Evolutionary conservation across 2,888 invertebrate species (phyloP).

Genomic region (Tubulanus polymorphus): DNA sequence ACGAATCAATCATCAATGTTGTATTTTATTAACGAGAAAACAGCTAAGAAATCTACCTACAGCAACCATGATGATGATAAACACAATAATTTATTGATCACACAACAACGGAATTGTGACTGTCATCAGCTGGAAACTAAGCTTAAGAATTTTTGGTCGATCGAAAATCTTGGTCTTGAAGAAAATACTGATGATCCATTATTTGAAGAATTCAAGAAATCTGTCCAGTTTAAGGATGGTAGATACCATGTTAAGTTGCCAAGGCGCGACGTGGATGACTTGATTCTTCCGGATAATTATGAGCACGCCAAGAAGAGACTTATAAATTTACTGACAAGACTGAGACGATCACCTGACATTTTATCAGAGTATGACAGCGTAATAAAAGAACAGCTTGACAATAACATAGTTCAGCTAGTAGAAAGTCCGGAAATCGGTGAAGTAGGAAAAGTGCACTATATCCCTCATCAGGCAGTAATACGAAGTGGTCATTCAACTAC

Average conservation of each 20-base stretch:
- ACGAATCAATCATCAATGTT: too few species aligned
- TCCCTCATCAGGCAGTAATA: not conserved
- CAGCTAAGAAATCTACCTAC: too few species aligned
- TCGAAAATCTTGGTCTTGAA: too few species aligned
- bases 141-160: too few species aligned
- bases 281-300: not conserved
- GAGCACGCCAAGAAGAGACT: not conserved
- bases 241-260: not conserved
- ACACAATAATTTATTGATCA: too few species aligned
- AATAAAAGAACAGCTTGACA: not conserved
- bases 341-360: not conserved
- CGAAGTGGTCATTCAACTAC: not conserved
- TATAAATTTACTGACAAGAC: not conserved
- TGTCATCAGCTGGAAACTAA: too few species aligned
- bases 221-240: not conserved
- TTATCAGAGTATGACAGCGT: not conserved
- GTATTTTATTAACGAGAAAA: too few species aligned
- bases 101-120: too few species aligned
- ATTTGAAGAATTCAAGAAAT: not conserved
- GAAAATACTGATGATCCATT: not conserved
- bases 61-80: too few species aligned
- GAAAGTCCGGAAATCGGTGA: not conserved
- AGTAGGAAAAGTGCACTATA: not conserved
- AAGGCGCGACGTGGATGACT: not conserved
- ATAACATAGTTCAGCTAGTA: not conserved